phyloP scores from a whole-genome alignment of 92 coral and sea anemone genomes.

The Parazoanthus darwini region DNA sequence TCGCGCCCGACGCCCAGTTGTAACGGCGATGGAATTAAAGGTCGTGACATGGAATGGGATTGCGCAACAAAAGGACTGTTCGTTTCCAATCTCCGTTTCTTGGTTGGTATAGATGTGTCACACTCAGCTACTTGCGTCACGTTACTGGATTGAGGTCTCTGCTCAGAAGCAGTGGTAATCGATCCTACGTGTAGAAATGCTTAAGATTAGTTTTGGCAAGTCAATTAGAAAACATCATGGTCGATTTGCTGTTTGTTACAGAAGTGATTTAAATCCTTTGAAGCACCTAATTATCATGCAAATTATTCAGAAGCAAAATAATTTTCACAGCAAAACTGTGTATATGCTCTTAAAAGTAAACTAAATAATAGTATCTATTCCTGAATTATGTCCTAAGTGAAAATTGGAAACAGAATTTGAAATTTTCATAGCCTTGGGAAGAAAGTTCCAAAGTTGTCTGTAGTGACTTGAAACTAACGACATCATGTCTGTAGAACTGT shows the following conservation, averaged over 20 bases:
- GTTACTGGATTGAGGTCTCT: not conserved
- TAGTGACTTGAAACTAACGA: too few species aligned
- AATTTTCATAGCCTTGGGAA: too few species aligned
- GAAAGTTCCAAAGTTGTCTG: too few species aligned
- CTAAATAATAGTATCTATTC: too few species aligned
- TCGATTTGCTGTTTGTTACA: not conserved
- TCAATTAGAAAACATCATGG: not conserved
- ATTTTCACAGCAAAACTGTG: too few species aligned
- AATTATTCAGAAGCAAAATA: too few species aligned
- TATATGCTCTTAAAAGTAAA: too few species aligned
- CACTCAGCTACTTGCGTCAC: not conserved
- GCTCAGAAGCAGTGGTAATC: not conserved
- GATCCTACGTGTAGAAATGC: not conserved
- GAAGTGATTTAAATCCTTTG: too few species aligned
- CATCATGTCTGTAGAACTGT: too few species aligned
- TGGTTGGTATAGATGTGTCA: not conserved
- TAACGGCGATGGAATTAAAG: not conserved
- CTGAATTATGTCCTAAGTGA: too few species aligned
- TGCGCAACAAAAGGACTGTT: conserved; percentile 4
- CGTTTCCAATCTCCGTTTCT: not conserved
- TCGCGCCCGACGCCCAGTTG: not conserved
- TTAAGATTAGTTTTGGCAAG: not conserved
- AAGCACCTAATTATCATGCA: too few species aligned
- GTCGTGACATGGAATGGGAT: not conserved
- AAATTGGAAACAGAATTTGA: too few species aligned